phyloP scores from a whole-genome alignment of 1,140 invertebrate species.

The Helicoverpa zea region DNA sequence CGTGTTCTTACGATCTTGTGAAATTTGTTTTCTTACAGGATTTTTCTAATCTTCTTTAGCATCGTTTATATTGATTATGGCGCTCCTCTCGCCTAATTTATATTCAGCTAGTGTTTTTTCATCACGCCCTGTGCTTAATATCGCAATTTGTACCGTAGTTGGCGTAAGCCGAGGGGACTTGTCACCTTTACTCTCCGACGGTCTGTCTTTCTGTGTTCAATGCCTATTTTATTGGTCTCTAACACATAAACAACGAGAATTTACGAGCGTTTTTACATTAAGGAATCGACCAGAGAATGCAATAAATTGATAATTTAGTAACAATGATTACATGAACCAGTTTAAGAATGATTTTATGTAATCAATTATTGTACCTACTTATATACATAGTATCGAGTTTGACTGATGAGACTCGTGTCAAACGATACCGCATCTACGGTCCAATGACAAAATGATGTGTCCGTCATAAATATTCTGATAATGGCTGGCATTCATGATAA shows the following conservation, averaged over 20 bases:
- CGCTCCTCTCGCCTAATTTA: conserved; percentile 84
- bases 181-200: conserved; percentile 79
- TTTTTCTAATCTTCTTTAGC: conserved; percentile 86
- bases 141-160: conserved; percentile 86
- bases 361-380: too few species aligned
- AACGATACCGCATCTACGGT: too few species aligned
- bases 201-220: conserved; percentile 69
- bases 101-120: conserved; percentile 87
- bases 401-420: too few species aligned
- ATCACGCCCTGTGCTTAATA: conserved; percentile 85
- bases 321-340: conserved; percentile 50
- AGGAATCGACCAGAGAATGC: conserved; percentile 60
- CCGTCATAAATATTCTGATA: too few species aligned
- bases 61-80: conserved; percentile 87
- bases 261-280: conserved; percentile 69
- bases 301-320: conserved; percentile 68
- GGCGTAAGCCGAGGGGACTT: conserved; percentile 81
- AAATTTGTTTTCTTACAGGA: conserved; percentile 85
- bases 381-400: too few species aligned
- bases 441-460: too few species aligned
- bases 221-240: conserved; percentile 73
- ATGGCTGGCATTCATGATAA: too few species aligned
- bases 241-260: conserved; percentile 74
- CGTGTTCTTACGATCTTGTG: conserved; percentile 72
- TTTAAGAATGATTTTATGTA: conserved; percentile 51